These are phyloP conservation scores for Neofelis nebulosa DNA, from an alignment of 2,113 vertebrate genomes.

Conservation along the genomic window DNA sequence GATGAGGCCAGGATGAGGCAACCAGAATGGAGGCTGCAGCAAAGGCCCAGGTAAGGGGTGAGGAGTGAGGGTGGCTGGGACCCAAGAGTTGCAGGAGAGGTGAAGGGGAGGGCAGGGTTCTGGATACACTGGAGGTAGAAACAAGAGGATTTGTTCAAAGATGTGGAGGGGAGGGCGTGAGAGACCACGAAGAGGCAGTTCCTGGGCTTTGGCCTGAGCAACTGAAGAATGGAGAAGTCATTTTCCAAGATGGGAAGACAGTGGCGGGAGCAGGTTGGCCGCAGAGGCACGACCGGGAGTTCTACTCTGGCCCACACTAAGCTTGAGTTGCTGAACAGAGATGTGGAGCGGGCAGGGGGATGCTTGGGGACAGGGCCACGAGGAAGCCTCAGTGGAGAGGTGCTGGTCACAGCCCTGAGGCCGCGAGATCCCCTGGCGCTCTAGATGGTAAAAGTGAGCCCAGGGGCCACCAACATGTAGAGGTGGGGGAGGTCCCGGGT, in stretches of 20 bases:
- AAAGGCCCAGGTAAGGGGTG: background rate
- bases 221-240: background rate
- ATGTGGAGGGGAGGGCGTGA: background rate
- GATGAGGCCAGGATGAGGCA: rapidly evolving
- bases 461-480: background rate
- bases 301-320: background rate
- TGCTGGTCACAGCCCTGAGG: background rate
- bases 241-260: background rate
- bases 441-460: background rate
- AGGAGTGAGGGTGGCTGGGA: background rate
- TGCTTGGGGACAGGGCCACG: background rate
- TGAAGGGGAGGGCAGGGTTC: background rate
- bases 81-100: background rate
- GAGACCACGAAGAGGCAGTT: no score
- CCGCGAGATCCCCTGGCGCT: background rate
- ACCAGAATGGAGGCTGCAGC: background rate
- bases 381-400: rapidly evolving
- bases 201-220: background rate
- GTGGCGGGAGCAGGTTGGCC: background rate
- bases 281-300: background rate
- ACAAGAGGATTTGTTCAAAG: background rate
- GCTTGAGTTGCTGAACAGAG: background rate
- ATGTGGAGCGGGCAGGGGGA: background rate
- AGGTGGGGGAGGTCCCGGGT: background rate
- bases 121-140: background rate